Evolutionary conservation across 1,140 invertebrate species (phyloP).

Genomic region (Pinna nobilis): DNA sequence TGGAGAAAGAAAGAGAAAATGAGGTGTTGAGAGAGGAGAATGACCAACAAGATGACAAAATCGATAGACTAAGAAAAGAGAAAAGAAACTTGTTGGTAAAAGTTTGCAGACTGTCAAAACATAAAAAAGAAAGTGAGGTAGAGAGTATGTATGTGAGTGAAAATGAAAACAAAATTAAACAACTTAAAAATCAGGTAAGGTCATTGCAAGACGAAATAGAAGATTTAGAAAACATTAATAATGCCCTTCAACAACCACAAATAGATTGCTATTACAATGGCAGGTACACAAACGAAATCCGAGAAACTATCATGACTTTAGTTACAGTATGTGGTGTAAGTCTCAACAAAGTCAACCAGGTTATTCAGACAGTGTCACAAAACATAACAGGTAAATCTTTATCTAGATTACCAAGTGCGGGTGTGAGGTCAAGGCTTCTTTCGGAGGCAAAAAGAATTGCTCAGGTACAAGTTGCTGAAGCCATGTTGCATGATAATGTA

Average conservation of each 20-base stretch:
- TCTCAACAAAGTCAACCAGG: slow-evolving; percentile 22
- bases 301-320: slow-evolving; percentile 27
- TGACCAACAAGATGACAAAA: neutral
- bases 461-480: too few species aligned
- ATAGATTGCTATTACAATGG: slow-evolving; percentile 26
- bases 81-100: slow-evolving; percentile 20
- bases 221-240: slow-evolving; percentile 19
- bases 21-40: neutral
- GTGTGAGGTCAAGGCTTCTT: slow-evolving; percentile 18
- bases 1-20: neutral
- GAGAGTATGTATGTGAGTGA: neutral
- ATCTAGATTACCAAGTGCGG: slow-evolving; percentile 26
- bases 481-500: too few species aligned
- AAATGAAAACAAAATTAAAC: slow-evolving; percentile 6
- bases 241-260: neutral
- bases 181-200: slow-evolving; percentile 10
- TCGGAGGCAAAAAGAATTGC: slow-evolving; percentile 18
- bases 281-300: slow-evolving; percentile 32
- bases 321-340: slow-evolving; percentile 32
- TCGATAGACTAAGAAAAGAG: slow-evolving; percentile 1
- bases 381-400: slow-evolving; percentile 37
- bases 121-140: neutral
- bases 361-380: slow-evolving; percentile 22
- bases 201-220: slow-evolving; percentile 4
- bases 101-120: slow-evolving; percentile 14